Conservation (phyloP, 2,113 vertebrate species). For the Rhadina sibilatrix region DNA sequence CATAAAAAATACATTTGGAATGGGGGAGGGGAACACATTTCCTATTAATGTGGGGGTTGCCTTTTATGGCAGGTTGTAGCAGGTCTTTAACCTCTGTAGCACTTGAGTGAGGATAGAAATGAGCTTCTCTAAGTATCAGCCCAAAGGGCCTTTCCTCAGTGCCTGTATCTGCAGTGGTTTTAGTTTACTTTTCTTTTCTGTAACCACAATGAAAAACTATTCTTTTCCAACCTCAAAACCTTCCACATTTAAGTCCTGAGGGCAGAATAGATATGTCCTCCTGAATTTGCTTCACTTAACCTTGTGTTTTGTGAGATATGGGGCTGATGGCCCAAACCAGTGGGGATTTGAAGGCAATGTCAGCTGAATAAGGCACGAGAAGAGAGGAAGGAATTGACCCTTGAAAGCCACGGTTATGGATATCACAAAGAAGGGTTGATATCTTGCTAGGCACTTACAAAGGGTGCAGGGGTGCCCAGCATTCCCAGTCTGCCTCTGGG, state of each 20-base stretch:
- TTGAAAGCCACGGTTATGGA: background rate
- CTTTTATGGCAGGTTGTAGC: conserved; percentile 62
- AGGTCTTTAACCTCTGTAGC: conserved; percentile 43
- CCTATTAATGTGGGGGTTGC: conserved; percentile 46
- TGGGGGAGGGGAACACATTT: conserved; percentile 51
- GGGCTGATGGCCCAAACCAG: background rate
- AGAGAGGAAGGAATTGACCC: background rate
- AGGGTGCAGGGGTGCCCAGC: background rate
- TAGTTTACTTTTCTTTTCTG: conserved; percentile 3
- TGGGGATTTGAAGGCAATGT: background rate
- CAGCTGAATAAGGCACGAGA: background rate
- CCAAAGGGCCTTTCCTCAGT: conserved; percentile 30
- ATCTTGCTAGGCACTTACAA: background rate
- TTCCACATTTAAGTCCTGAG: background rate
- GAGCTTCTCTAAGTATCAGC: conserved; percentile 31
- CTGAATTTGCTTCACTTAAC: background rate
- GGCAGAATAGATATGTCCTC: background rate
- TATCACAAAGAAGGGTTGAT: background rate
- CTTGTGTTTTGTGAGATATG: background rate
- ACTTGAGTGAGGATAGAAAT: conserved; percentile 34
- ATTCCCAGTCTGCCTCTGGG: background rate
- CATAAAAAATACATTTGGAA: conserved; percentile 71
- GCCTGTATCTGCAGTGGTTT: background rate
- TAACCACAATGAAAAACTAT: background rate
- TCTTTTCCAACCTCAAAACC: background rate